These are phyloP conservation scores for Aphis gossypii DNA, from an alignment of 1,140 invertebrate species.

Conservation along the genomic window DNA sequence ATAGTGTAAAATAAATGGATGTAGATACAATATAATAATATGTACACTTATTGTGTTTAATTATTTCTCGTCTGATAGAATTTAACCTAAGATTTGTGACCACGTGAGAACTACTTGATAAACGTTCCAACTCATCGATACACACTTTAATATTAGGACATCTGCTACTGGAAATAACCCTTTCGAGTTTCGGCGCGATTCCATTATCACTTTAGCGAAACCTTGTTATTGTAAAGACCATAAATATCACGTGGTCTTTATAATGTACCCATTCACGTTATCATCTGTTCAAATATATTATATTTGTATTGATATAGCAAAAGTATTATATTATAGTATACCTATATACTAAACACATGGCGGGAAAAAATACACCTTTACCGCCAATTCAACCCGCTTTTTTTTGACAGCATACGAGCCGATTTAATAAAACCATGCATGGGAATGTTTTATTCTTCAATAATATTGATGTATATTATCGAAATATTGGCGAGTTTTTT, in stretches of 20 bases:
- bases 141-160: not conserved
- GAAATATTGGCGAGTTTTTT: not conserved
- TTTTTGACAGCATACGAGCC: not conserved
- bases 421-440: not conserved
- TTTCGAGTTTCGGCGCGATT: not conserved
- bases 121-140: not conserved
- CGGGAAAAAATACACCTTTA: not conserved
- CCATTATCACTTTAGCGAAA: not conserved
- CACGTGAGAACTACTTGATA: not conserved
- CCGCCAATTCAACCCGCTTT: not conserved
- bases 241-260: not conserved
- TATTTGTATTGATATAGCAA: not conserved
- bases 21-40: not conserved
- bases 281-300: conserved; percentile 11
- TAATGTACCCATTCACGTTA: not conserved
- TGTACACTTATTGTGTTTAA: not conserved
- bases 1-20: not conserved
- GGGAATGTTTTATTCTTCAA: not conserved
- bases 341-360: not conserved
- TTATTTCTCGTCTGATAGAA: not conserved
- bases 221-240: not conserved
- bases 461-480: not conserved
- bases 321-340: not conserved
- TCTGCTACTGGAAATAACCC: not conserved
- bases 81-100: not conserved